Evolutionary conservation across 2,888 invertebrate species (phyloP).

Genomic region (Odontothrips loti): DNA sequence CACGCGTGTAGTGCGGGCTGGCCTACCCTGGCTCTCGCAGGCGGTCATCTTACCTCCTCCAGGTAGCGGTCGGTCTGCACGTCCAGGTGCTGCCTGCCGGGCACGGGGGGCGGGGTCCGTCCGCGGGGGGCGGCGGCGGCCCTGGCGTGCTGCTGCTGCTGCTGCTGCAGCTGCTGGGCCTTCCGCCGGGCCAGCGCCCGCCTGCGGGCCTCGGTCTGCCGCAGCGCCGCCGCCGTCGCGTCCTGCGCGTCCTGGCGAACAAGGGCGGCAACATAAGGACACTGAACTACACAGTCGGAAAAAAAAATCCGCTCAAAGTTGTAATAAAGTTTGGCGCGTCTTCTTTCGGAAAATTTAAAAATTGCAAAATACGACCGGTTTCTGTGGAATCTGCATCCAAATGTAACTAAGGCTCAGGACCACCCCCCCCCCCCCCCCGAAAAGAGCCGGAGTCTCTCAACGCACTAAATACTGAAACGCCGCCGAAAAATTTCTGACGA

Average conservation of each 20-base stretch:
- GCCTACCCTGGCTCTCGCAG: constrained; percentile 27
- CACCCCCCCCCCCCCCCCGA: no score
- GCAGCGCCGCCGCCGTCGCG: constrained; percentile 52
- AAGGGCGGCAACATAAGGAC: background rate
- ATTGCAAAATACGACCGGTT: no score
- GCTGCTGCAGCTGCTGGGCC: constrained; percentile 56
- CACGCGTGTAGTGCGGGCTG: background rate
- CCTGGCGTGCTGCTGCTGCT: constrained; percentile 62
- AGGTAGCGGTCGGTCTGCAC: constrained; percentile 87
- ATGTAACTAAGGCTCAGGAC: no score
- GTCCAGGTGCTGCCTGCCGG: constrained; percentile 77
- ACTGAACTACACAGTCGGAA: background rate
- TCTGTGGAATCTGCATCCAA: no score
- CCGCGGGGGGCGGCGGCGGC: constrained; percentile 55
- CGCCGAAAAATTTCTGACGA: no score
- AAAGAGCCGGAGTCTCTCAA: no score
- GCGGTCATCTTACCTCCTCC: constrained; percentile 61
- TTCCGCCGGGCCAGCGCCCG: constrained; percentile 70
- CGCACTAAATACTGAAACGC: no score
- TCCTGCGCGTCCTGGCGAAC: constrained; percentile 2
- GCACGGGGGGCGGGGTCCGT: constrained; percentile 73
- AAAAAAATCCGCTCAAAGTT: no score
- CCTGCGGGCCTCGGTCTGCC: constrained; percentile 63
- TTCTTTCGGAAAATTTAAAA: no score
- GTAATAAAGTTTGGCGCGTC: no score